Evolutionary conservation across 2,113 vertebrate species (phyloP).

Genomic region (Pelodiscus sinensis): DNA sequence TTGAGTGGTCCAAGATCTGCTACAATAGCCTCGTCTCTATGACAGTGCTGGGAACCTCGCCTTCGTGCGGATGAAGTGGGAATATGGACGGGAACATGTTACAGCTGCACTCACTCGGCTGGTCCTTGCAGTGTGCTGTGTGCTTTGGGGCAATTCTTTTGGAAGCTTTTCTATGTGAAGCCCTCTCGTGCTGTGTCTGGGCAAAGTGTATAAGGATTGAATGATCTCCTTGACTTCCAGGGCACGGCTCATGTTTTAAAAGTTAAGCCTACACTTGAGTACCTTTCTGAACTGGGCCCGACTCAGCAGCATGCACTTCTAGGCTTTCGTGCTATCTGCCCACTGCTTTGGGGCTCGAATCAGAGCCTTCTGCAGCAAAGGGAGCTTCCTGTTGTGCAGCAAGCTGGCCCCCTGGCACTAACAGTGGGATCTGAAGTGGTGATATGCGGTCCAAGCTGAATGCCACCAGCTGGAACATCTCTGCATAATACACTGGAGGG

Average conservation of each 20-base stretch:
- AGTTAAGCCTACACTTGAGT: background rate
- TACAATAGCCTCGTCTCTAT: background rate
- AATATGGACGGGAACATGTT: background rate
- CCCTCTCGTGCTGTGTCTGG: background rate
- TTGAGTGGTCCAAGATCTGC: background rate
- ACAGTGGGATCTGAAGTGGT: background rate
- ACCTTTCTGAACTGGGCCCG: background rate
- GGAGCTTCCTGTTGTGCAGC: background rate
- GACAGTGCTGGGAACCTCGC: background rate
- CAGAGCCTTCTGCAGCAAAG: background rate
- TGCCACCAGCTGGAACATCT: accelerated
- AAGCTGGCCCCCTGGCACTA: background rate
- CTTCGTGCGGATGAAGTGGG: background rate
- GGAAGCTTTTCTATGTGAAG: background rate
- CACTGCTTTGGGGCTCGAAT: background rate
- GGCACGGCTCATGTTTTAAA: accelerated
- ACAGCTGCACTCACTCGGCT: background rate
- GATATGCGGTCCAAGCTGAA: background rate
- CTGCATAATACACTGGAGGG: background rate
- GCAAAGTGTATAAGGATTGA: accelerated
- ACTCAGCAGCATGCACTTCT: background rate
- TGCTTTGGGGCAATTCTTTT: background rate
- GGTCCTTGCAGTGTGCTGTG: background rate
- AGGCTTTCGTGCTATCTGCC: background rate
- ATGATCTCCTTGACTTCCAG: background rate